Evolutionary conservation across 2,888 invertebrate genomes (phyloP), one percentile per base, ranked within the genome.

Genomic region (Phalera bucephala): DNA sequence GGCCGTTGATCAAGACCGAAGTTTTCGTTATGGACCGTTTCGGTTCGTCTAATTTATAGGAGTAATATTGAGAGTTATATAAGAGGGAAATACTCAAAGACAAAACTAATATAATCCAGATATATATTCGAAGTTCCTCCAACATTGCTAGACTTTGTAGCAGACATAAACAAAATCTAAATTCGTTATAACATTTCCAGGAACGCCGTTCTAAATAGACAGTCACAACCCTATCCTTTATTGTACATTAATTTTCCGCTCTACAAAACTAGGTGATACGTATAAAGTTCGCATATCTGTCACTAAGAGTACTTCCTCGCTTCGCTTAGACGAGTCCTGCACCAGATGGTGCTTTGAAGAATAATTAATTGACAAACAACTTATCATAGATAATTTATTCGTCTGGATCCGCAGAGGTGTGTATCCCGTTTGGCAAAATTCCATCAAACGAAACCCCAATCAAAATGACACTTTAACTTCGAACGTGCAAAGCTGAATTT

Each of bases 311-410:
- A 65, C 71, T 80, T 85, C 83, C 80, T 80, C 64, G 63, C 64
- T 49, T 45, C 65, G 62, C 55, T 60, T 57, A 69, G 59, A 61
- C 38, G 42, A 36, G 15, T 33, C 33, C 70, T 70, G 60, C 70
- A 76, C 86, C 87, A 89, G 80, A 83, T 88, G 87, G 81, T 71
- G 76, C 88, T 88, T 89, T 87, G 88, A 88, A 87, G 88, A 87
- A 86, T 88, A 85, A 88, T 87, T 87, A 88, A 89, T 88, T 89
- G 88, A 83, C 88, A 80, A 78, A 84, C 83, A 75, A 88, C 89
- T 87, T 88, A 89, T 89, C 87, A 88, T 80, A 69, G 81, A 54
- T 86, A 89, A 89, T 89, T 88, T 88, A 89, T 88, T 80, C 80
- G 84, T 87, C 83, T 83, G 80, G 70, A 72, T 76, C 79, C 76